These are phyloP conservation scores for Bradynema listronoti DNA, from an alignment of 1,140 invertebrate genomes.

Conservation along the genomic window DNA sequence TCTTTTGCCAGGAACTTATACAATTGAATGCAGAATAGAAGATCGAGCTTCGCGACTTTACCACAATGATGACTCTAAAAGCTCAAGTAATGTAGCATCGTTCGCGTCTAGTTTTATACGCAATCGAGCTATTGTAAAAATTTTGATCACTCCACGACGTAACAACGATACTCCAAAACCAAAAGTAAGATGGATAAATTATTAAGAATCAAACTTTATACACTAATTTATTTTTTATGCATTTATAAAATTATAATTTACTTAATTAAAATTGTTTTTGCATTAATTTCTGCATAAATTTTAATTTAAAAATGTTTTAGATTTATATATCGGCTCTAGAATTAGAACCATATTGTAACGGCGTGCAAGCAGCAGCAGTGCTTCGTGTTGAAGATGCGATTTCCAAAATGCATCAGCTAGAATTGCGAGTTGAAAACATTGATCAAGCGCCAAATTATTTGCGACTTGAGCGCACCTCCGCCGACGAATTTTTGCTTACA, in stretches of 20 bases:
- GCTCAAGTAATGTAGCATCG: background rate
- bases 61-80: constrained; percentile 3
- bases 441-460: too few relatives aligned
- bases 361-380: background rate
- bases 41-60: constrained; percentile 44
- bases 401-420: background rate
- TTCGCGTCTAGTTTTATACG: constrained; percentile 23
- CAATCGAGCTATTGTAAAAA: constrained; percentile 32
- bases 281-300: too few relatives aligned
- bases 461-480: constrained; percentile 3
- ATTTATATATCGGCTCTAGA: background rate
- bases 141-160: constrained; percentile 12
- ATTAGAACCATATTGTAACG: background rate
- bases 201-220: background rate
- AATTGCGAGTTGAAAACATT: background rate
- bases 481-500: constrained; percentile 4
- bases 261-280: too few relatives aligned
- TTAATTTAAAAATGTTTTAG: background rate
- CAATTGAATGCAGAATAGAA: constrained; percentile 29
- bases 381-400: constrained; percentile 6
- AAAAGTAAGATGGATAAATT: background rate
- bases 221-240: background rate
- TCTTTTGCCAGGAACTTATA: constrained; percentile 18
- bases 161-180: constrained; percentile 9
- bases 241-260: too few relatives aligned